Evolutionary conservation across 2,888 invertebrate species (phyloP), one percentile per base, ranked within the genome.

Genomic region (Drosophila silvestris): DNA sequence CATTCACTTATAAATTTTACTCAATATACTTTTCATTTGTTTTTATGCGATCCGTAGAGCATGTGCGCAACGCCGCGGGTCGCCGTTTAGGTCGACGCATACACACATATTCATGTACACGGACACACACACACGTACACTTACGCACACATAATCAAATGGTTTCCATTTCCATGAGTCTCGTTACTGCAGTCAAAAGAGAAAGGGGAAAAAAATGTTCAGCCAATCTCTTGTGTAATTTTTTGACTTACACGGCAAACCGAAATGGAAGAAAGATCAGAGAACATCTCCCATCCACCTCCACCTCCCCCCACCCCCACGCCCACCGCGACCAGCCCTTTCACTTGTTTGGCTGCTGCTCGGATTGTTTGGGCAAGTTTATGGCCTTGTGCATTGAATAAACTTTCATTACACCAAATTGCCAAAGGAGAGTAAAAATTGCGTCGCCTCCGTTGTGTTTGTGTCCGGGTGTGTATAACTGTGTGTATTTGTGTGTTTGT

Each of bases 361-460:
- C 6, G 33, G 52, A 74, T 63, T 82, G 74, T 70, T 70, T 77
- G 79, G 60, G 62, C 66, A 70, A 80, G 63, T 79, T 88, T 88
- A 85, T 83, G 74, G 65, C 63, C 71, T 68, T 74, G 77, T 79
- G 81, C 72, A 77, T 74, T 74, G 81, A 74, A 75, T 79, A 77
- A 83, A 80, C 76, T 82, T 79, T 74, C 70, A 76, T 74, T 74
- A 70, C 61, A 70, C 59, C 65, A 65, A 70, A 71, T 68, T 77
- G 69, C 56, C 50, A 71, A 60, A 57, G 67, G 30, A 50, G 57
- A 71, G 64, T 67, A 59, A 82, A 82, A 77, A 72, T 33, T 63
- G 56, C 74, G 52, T 73, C 62, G 65, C 44, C 64, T 47, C 30
- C n/a, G 41, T 32, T 44, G 60, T 26, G 16, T 33, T 32, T 41